These are phyloP conservation scores for Amblyteles armatorius DNA, from an alignment of 2,888 invertebrate species.

Conservation along the genomic window DNA sequence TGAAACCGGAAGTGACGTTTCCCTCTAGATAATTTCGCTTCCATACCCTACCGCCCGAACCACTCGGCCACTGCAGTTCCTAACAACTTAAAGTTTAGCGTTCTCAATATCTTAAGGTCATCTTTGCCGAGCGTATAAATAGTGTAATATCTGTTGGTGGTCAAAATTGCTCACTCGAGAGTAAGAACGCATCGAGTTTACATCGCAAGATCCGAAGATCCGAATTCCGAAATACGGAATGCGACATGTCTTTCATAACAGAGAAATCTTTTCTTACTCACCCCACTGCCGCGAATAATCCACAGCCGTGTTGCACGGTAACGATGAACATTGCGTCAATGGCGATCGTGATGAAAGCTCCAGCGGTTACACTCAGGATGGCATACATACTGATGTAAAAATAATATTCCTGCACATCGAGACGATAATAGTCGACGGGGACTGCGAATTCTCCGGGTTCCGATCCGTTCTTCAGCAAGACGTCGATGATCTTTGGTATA, in stretches of 20 bases:
- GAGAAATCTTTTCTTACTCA: background rate
- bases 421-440: constrained; percentile 43
- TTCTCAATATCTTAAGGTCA: too few species aligned
- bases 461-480: constrained; percentile 37
- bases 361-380: constrained; percentile 2
- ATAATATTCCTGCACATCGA: constrained; percentile 60
- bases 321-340: constrained; percentile 10
- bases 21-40: too few species aligned
- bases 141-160: too few species aligned
- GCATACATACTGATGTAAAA: constrained; percentile 38
- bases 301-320: constrained; percentile 22
- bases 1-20: too few species aligned
- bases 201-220: too few species aligned
- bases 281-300: constrained; percentile 37
- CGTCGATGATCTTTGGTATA: constrained; percentile 23
- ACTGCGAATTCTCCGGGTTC: constrained; percentile 47
- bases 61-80: too few species aligned
- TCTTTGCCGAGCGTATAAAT: too few species aligned
- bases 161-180: too few species aligned
- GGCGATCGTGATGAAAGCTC: background rate
- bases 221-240: background rate
- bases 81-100: too few species aligned
- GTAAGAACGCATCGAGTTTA: too few species aligned
- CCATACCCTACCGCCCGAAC: too few species aligned
- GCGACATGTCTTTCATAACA: background rate